Evolutionary conservation across 2,888 invertebrate genomes (phyloP).

Genomic region (Meandrusa payeni): DNA sequence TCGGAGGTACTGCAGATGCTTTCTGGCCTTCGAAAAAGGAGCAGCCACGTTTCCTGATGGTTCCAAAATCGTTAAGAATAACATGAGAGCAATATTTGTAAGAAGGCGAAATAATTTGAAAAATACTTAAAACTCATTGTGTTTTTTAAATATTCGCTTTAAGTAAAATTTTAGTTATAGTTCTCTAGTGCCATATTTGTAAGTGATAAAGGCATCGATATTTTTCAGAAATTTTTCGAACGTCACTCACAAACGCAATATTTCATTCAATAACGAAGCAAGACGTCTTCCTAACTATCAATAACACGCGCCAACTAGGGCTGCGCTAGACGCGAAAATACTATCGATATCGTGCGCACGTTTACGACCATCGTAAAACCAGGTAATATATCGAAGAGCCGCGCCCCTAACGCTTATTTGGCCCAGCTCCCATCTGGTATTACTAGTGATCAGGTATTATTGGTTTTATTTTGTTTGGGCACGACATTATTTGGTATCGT

Average conservation of each 20-base stretch:
- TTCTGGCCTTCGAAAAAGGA: too few species aligned
- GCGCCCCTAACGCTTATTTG: constrained; percentile 18
- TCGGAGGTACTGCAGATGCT: too few species aligned
- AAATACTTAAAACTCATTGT: not conserved
- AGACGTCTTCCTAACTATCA: constrained; percentile 3
- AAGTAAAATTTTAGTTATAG: not conserved
- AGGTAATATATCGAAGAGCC: constrained; percentile 29
- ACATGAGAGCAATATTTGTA: too few species aligned
- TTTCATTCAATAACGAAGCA: not conserved
- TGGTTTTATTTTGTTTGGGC: constrained; percentile 16
- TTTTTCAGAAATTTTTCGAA: too few species aligned
- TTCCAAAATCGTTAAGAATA: too few species aligned
- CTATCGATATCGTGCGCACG: constrained; percentile 25
- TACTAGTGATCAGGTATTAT: constrained; percentile 22
- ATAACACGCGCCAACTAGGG: constrained; percentile 3
- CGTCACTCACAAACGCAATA: not conserved
- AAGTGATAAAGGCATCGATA: too few species aligned
- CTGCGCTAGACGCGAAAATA: constrained; percentile 14
- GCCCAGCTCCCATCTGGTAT: constrained; percentile 17
- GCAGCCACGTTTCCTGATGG: too few species aligned
- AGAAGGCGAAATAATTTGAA: not conserved
- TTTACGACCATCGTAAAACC: constrained; percentile 34
- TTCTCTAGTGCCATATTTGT: too few species aligned
- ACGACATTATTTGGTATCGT: constrained; percentile 11
- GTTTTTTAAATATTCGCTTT: not conserved